Evolutionary conservation across 2,113 vertebrate genomes (phyloP).

Genomic region (Taxidea taxus): DNA sequence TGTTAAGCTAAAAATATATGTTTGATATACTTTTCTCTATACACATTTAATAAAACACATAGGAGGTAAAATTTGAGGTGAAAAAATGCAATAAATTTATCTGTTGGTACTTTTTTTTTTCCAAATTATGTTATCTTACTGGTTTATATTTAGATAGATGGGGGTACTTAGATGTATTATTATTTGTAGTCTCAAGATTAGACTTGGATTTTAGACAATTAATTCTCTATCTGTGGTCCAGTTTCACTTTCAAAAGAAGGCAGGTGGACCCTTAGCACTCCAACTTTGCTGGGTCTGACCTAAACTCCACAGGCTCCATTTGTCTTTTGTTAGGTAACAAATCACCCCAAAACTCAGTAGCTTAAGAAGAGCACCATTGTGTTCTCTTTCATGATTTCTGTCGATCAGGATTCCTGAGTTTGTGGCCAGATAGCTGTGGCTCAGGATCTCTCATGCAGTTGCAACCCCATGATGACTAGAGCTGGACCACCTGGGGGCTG

Average conservation of each 20-base stretch:
- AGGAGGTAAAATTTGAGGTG: slow-evolving; percentile 8
- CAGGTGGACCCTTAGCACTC: not conserved
- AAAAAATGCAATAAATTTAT: not conserved
- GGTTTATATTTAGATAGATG: not conserved
- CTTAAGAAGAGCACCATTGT: not conserved
- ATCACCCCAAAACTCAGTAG: not conserved
- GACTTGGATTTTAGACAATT: not conserved
- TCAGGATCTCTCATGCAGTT: not conserved
- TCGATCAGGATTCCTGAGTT: not conserved
- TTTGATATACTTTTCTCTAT: not conserved
- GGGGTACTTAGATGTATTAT: not conserved
- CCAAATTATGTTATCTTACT: not conserved
- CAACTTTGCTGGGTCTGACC: not conserved
- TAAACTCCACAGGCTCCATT: slow-evolving; percentile 6
- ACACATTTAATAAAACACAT: not conserved
- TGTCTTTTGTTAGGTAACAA: not conserved
- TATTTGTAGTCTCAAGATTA: not conserved
- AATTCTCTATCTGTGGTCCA: not conserved
- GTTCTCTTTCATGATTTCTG: not conserved
- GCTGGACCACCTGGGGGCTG: not conserved
- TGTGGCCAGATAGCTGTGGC: not conserved
- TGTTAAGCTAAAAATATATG: not conserved
- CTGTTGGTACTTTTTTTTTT: not conserved
- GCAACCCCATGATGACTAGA: not conserved
- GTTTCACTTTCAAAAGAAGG: slow-evolving; percentile 28